phyloP scores from a whole-genome alignment of 2,888 invertebrate species.

The Lithophane ornitopus region DNA sequence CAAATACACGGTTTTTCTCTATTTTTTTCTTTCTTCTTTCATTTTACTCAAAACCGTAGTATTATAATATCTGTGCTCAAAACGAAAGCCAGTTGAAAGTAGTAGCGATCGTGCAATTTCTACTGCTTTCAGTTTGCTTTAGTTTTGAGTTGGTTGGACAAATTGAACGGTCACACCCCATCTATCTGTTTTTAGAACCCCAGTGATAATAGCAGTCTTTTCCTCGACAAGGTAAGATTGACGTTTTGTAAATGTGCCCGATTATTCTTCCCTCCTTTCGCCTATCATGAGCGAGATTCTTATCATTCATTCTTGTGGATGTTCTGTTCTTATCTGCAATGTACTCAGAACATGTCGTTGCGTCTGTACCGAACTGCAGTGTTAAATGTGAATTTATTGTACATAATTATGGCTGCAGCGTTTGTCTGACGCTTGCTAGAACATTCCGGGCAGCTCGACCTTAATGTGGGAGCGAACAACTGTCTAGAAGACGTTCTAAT shows the following conservation, averaged over 20 bases:
- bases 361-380: slow-evolving; percentile 63
- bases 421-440: slow-evolving; percentile 56
- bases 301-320: background rate
- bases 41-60: too few species aligned
- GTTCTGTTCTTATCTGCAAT: slow-evolving; percentile 40
- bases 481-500: slow-evolving; percentile 45
- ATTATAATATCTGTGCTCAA: too few species aligned
- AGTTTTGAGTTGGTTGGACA: background rate
- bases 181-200: slow-evolving; percentile 37
- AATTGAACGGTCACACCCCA: slow-evolving; percentile 20
- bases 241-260: slow-evolving; percentile 29
- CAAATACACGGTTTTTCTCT: too few species aligned
- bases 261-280: slow-evolving; percentile 21
- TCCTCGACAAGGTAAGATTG: slow-evolving; percentile 34
- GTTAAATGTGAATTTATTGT: slow-evolving; percentile 64
- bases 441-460: slow-evolving; percentile 37
- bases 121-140: background rate
- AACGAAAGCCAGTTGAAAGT: too few species aligned
- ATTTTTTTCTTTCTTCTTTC: too few species aligned
- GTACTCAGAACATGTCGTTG: slow-evolving; percentile 47
- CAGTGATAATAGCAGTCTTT: slow-evolving; percentile 15
- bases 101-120: too few species aligned
- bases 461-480: slow-evolving; percentile 50
- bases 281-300: background rate
- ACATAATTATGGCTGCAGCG: slow-evolving; percentile 62